phyloP scores from a whole-genome alignment of 2,888 invertebrate species.

The Schrankia costaestrigalis region DNA sequence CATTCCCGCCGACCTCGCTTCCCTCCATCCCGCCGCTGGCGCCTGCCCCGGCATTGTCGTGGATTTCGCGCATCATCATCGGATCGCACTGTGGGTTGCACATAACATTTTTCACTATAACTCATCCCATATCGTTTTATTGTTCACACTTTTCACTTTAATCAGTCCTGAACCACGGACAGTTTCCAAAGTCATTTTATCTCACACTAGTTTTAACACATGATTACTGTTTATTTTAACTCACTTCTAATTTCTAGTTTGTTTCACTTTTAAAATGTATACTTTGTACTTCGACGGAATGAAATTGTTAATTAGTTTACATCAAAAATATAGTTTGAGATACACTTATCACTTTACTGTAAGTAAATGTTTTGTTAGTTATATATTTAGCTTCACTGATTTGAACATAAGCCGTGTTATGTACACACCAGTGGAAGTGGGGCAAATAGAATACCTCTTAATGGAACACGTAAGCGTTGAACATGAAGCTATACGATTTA shows the following conservation, averaged over 20 bases:
- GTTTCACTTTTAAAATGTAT: constrained; percentile 52
- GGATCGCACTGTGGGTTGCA: constrained; percentile 65
- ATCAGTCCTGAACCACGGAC: constrained; percentile 52
- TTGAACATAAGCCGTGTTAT: constrained; percentile 66
- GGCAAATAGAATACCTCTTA: constrained; percentile 57
- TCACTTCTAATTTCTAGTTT: constrained; percentile 43
- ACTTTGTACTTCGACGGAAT: constrained; percentile 75
- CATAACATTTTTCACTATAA: constrained; percentile 76
- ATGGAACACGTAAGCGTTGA: constrained; percentile 49
- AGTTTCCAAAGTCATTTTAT: constrained; percentile 60
- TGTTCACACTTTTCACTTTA: constrained; percentile 63
- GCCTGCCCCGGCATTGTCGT: constrained; percentile 75
- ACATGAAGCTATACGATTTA: constrained; percentile 15
- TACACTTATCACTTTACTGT: constrained; percentile 67
- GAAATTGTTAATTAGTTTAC: constrained; percentile 56
- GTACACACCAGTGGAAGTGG: constrained; percentile 56
- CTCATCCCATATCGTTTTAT: constrained; percentile 80
- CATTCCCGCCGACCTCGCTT: constrained; percentile 79
- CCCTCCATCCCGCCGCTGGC: constrained; percentile 77
- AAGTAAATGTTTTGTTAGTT: constrained; percentile 35
- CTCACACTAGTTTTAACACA: constrained; percentile 51
- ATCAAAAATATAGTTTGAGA: constrained; percentile 69
- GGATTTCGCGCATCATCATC: constrained; percentile 80
- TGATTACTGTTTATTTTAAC: constrained; percentile 46
- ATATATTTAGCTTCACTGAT: constrained; percentile 46